Percentiles rank a stretch among this genome's conserved stretches.
phyloP scores from a whole-genome alignment of 2,113 vertebrate species.

The Melanerpes formicivorus region DNA sequence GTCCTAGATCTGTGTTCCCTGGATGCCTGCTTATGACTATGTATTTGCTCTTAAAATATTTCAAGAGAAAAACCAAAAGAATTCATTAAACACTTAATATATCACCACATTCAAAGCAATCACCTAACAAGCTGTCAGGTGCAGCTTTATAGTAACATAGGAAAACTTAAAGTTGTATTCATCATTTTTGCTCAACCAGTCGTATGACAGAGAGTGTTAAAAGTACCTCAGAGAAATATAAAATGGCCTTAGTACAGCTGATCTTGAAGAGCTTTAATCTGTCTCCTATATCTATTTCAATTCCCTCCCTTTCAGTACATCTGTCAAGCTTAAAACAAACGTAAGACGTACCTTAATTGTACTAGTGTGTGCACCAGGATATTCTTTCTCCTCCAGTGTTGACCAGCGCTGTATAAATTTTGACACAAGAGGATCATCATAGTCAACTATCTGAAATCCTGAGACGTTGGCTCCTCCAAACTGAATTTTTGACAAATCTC shows the following conservation, averaged over 20 bases:
- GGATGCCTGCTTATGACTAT: background rate
- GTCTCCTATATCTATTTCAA: background rate
- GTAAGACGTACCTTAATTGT: slow-evolving; percentile 86
- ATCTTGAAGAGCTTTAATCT: background rate
- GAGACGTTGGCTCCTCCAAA: slow-evolving; percentile 98
- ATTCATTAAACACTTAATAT: background rate
- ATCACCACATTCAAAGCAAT: background rate
- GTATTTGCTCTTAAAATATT: background rate
- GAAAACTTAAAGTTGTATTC: background rate
- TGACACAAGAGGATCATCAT: slow-evolving; percentile 93
- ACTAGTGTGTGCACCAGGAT: slow-evolving; percentile 93
- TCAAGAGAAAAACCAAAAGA: background rate
- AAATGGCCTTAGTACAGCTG: background rate
- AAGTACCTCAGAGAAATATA: background rate
- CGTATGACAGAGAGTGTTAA: background rate
- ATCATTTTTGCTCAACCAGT: background rate
- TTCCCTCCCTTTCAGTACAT: background rate
- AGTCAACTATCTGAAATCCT: slow-evolving; percentile 99
- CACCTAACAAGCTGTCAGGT: background rate
- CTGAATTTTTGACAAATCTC: slow-evolving; percentile 97
- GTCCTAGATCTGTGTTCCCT: background rate
- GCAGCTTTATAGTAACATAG: background rate
- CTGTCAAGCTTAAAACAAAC: background rate
- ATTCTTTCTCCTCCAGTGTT: slow-evolving; percentile 96
- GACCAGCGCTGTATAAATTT: slow-evolving; percentile 99